Evolutionary conservation across 2,113 vertebrate species (phyloP).

Genomic region (Panurus biarmicus): DNA sequence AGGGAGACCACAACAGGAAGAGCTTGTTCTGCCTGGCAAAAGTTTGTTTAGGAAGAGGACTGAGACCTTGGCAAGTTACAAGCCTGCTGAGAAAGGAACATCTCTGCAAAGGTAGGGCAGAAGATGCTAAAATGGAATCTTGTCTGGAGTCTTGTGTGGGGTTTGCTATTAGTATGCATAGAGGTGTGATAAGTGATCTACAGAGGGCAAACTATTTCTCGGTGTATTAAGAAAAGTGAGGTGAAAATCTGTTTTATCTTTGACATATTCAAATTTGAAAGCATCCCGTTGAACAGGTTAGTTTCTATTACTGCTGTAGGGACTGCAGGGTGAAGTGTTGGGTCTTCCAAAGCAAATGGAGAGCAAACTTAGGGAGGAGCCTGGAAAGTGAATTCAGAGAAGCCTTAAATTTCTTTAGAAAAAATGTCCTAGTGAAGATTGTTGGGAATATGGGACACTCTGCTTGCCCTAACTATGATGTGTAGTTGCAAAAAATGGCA

Average conservation of each 20-base stretch:
- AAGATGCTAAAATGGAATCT: background rate
- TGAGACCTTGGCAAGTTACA: background rate
- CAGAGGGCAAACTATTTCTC: rapidly evolving
- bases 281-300: background rate
- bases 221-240: background rate
- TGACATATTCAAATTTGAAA: background rate
- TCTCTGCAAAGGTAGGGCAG: background rate
- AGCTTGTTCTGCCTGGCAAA: background rate
- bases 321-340: background rate
- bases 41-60: background rate
- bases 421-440: background rate
- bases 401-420: background rate
- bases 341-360: background rate
- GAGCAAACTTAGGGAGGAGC: background rate
- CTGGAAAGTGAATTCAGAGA: background rate
- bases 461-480: background rate
- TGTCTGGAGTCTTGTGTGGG: background rate
- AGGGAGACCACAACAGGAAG: background rate
- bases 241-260: background rate
- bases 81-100: background rate
- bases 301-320: background rate
- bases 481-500: background rate
- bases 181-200: background rate
- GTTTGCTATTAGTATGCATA: background rate
- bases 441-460: background rate